Percentiles rank a stretch among this genome's conserved stretches.
phyloP scores from a whole-genome alignment of 1,140 invertebrate species.

The Drosophila orena region DNA sequence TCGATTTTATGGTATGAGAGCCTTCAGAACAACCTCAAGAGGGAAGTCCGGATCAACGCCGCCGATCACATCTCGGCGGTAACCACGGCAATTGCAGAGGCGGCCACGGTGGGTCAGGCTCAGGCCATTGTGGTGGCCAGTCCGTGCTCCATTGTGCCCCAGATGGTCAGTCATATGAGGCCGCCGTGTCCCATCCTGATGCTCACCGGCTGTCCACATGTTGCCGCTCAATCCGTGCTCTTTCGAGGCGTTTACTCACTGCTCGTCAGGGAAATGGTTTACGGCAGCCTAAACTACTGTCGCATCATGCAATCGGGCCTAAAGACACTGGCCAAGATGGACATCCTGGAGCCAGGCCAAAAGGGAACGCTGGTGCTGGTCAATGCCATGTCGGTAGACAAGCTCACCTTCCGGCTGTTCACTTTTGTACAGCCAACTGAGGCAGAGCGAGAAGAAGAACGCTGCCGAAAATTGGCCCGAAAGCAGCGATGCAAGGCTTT shows the following conservation, averaged over 20 bases:
- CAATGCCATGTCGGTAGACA: constrained; percentile 49
- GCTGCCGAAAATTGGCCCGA: neutral
- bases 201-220: constrained; percentile 24
- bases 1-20: constrained; percentile 58
- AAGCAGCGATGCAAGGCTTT: constrained; percentile 21
- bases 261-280: constrained; percentile 45
- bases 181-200: constrained; percentile 53
- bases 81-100: constrained; percentile 44
- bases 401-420: constrained; percentile 41
- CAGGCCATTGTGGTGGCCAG: constrained; percentile 56
- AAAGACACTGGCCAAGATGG: constrained; percentile 23
- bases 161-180: constrained; percentile 53
- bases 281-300: constrained; percentile 32
- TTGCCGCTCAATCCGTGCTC: constrained; percentile 44
- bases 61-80: constrained; percentile 44
- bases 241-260: constrained; percentile 53
- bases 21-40: constrained; percentile 45
- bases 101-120: constrained; percentile 33
- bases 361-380: constrained; percentile 37
- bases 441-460: constrained; percentile 2
- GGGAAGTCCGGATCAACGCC: neutral
- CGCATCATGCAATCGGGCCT: constrained; percentile 36
- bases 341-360: constrained; percentile 24
- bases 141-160: constrained; percentile 31
- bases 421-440: constrained; percentile 20